Evolutionary conservation across 2,113 vertebrate genomes (phyloP).

Genomic region (Corapipo altera): DNA sequence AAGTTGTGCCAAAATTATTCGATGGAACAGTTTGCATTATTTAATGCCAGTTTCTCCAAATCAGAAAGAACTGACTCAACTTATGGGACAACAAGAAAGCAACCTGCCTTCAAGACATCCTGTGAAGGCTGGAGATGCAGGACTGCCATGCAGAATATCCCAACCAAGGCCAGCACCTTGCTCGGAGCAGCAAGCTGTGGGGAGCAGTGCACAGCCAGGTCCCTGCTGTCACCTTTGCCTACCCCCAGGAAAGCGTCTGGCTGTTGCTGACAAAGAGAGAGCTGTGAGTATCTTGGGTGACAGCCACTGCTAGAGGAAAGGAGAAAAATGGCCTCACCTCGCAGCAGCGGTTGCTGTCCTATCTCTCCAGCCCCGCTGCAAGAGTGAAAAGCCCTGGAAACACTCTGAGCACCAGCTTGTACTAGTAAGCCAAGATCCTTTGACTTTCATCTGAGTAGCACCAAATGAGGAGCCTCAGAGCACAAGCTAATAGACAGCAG

Average conservation of each 20-base stretch:
- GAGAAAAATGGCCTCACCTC: neutral
- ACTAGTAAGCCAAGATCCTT: neutral
- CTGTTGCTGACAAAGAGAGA: neutral
- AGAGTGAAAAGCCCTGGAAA: neutral
- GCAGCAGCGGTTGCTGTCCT: neutral
- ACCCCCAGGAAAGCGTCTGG: neutral
- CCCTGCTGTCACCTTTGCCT: neutral
- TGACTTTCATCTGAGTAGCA: neutral
- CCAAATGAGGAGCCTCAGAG: neutral
- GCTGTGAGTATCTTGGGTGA: neutral
- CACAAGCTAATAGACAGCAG: neutral
- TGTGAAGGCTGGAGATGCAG: neutral
- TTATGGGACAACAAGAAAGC: neutral
- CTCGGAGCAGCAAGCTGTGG: neutral
- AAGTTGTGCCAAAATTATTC: neutral
- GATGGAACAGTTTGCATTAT: rapidly evolving
- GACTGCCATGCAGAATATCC: neutral
- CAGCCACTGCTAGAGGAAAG: neutral
- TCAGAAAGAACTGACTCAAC: neutral
- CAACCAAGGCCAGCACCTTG: rapidly evolving
- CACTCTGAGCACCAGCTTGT: neutral
- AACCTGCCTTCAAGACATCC: neutral
- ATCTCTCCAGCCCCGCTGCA: neutral
- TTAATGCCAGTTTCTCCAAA: neutral
- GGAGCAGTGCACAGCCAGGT: rapidly evolving